Percentiles rank a stretch among this genome's conserved stretches.
These are phyloP conservation scores for Portunus trituberculatus DNA, from an alignment of 1,140 invertebrate species.

Conservation along the genomic window DNA sequence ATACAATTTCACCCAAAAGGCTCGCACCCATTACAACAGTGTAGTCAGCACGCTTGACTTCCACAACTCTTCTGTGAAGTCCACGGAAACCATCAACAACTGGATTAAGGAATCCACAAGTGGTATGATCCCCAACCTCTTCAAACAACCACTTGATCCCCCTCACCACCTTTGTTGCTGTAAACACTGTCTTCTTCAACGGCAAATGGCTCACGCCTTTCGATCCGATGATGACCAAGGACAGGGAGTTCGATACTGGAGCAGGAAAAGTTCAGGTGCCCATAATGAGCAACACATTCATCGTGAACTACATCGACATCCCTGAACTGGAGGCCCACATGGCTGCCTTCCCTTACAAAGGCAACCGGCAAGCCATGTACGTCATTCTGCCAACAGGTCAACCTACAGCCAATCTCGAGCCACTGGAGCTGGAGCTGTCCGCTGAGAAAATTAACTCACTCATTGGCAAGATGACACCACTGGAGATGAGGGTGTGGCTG, in stretches of 20 bases:
- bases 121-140: constrained; percentile 86
- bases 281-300: constrained; percentile 86
- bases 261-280: constrained; percentile 81
- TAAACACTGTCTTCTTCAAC: constrained; percentile 94
- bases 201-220: constrained; percentile 89
- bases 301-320: constrained; percentile 83
- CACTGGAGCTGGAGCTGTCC: constrained; percentile 80
- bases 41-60: constrained; percentile 86
- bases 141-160: constrained; percentile 82
- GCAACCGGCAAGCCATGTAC: constrained; percentile 85
- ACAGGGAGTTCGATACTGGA: constrained; percentile 83
- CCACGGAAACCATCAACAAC: constrained; percentile 85
- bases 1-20: constrained; percentile 48
- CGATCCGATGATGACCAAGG: constrained; percentile 81
- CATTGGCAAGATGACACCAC: constrained; percentile 12
- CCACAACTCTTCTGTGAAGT: constrained; percentile 80
- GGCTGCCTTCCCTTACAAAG: constrained; percentile 87
- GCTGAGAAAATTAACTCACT: constrained; percentile 44
- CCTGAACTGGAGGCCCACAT: constrained; percentile 83
- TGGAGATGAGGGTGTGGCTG: constrained; percentile 82
- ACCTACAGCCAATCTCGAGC: constrained; percentile 80
- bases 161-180: constrained; percentile 85
- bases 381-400: constrained; percentile 84
- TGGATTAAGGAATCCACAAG: constrained; percentile 88
- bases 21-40: constrained; percentile 83